These are phyloP conservation scores for Falcaria lacertinaria DNA, from an alignment of 2,888 invertebrate genomes.

Conservation along the genomic window DNA sequence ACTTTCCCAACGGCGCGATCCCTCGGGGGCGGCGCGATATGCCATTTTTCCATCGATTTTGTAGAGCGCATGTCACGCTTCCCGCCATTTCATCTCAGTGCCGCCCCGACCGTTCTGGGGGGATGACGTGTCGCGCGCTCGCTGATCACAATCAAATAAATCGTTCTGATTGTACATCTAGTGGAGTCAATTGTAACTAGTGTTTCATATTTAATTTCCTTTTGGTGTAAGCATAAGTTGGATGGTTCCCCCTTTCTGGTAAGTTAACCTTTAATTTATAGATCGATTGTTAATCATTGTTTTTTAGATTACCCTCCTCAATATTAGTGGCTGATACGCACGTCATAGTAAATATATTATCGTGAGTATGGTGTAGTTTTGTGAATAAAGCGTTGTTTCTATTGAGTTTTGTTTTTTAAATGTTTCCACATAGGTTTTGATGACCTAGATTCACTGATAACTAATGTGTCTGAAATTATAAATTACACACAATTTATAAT, in stretches of 20 bases:
- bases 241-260: not conserved
- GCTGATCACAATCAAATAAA: constrained; percentile 17
- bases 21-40: constrained; percentile 7
- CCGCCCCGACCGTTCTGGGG: constrained; percentile 29
- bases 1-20: constrained; percentile 8
- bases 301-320: not conserved
- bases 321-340: too few species aligned
- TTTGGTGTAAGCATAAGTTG: not conserved
- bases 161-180: not conserved
- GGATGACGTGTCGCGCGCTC: constrained; percentile 21
- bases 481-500: too few species aligned
- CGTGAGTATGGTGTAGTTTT: too few species aligned
- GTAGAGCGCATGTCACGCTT: constrained; percentile 68
- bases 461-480: too few species aligned
- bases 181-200: not conserved
- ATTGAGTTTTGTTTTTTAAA: too few species aligned
- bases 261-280: not conserved
- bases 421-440: too few species aligned
- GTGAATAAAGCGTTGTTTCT: too few species aligned
- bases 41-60: constrained; percentile 65
- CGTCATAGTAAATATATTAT: too few species aligned
- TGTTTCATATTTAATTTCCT: not conserved
- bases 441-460: too few species aligned
- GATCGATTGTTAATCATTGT: not conserved
- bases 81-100: constrained; percentile 30